A percentile compares a stretch with the other conserved stretches of the same genome.
Conservation (phyloP, 2,888 invertebrate genomes). For the Odontocolon sp. region DNA sequence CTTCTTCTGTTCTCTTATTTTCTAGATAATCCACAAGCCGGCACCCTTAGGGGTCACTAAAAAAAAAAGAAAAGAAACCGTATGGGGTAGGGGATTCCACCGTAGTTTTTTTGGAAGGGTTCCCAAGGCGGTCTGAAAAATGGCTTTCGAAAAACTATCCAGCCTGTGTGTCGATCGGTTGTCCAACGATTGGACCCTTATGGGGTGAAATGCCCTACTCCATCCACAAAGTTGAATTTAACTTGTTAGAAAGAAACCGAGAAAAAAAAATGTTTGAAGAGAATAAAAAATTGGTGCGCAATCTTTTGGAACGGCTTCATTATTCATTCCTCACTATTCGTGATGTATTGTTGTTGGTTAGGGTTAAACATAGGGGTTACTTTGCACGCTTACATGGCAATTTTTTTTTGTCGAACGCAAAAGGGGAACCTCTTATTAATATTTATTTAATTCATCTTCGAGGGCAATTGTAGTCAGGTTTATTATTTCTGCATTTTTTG, state of each 20-base stretch:
- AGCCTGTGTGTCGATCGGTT: conserved; percentile 2
- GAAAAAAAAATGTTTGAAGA: conserved; percentile 1
- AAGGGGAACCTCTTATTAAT: conserved; percentile 27
- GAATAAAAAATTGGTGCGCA: conserved; percentile 29
- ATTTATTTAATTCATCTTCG: conserved; percentile 33
- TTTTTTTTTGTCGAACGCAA: conserved; percentile 6
- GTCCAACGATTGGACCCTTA: conserved; percentile 1
- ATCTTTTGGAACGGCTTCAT: conserved; percentile 43
- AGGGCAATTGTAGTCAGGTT: conserved; percentile 3
- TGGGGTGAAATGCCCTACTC: conserved; percentile 10
- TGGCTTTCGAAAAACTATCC: conserved; percentile 4
- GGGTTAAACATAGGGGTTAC: conserved; percentile 3
- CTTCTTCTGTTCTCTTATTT: conserved; percentile 18
- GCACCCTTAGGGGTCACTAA: not conserved
- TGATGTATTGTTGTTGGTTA: conserved; percentile 16
- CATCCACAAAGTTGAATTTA: conserved; percentile 15
- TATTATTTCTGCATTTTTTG: conserved; percentile 27
- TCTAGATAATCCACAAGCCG: not conserved
- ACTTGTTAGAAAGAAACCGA: conserved; percentile 17
- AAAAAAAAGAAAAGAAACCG: conserved; percentile 12
- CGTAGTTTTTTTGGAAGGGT: conserved; percentile 22
- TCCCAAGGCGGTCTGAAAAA: not conserved
- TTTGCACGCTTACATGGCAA: conserved; percentile 23
- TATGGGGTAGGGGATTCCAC: conserved; percentile 10
- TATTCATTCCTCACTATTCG: conserved; percentile 34